These are phyloP conservation scores for Melieria omissa DNA, from an alignment of 2,888 invertebrate genomes.

Conservation along the genomic window DNA sequence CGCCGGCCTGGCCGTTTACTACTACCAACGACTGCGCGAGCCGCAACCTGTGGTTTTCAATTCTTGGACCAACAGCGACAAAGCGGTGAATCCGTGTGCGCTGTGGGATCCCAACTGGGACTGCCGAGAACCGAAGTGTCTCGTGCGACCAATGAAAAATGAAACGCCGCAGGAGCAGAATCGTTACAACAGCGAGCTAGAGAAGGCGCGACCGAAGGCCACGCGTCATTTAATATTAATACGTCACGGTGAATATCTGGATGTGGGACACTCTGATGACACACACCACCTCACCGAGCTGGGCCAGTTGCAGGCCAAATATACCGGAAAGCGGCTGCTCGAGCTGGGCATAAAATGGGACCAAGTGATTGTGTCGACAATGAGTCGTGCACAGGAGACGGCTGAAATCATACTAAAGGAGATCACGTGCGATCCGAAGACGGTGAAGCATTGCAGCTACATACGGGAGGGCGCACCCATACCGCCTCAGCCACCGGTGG, in stretches of 20 bases:
- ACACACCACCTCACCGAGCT: slow-evolving; percentile 83
- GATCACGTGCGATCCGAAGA: slow-evolving; percentile 72
- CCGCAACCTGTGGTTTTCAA: slow-evolving; percentile 69
- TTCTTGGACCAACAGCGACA: slow-evolving; percentile 74
- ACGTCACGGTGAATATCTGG: slow-evolving; percentile 94
- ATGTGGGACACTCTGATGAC: slow-evolving; percentile 76
- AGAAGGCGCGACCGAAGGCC: slow-evolving; percentile 71
- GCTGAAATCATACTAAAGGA: slow-evolving; percentile 81
- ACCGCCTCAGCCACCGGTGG: slow-evolving; percentile 91
- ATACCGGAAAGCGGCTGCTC: slow-evolving; percentile 85
- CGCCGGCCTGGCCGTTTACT: slow-evolving; percentile 75
- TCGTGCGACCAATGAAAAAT: slow-evolving; percentile 73
- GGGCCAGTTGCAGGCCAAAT: slow-evolving; percentile 85
- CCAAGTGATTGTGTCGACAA: slow-evolving; percentile 85
- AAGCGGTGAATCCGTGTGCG: slow-evolving; percentile 63
- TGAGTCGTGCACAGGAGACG: slow-evolving; percentile 94
- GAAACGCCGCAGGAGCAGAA: slow-evolving; percentile 73
- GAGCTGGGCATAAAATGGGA: slow-evolving; percentile 83
- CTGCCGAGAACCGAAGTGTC: slow-evolving; percentile 79
- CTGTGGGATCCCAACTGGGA: slow-evolving; percentile 94
- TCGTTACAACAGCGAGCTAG: slow-evolving; percentile 74
- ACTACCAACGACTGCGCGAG: slow-evolving; percentile 68
- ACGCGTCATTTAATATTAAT: slow-evolving; percentile 86
- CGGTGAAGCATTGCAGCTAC: slow-evolving; percentile 76
- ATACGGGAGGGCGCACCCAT: slow-evolving; percentile 95